Evolutionary conservation across 2,888 invertebrate species (phyloP), one percentile per base, ranked within the genome.

Genomic region (Lycia hirtaria): DNA sequence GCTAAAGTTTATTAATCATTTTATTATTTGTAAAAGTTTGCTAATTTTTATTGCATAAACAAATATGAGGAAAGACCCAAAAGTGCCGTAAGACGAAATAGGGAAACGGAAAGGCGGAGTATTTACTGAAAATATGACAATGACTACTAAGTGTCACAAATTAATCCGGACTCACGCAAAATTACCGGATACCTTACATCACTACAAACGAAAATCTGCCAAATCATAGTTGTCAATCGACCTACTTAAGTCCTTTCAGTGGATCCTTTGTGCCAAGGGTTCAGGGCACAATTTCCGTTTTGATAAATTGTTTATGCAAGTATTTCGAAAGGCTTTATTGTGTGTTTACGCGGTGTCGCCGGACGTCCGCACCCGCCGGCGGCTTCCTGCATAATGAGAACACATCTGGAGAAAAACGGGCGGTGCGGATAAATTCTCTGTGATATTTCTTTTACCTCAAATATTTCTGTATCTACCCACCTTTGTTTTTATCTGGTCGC

Each of bases 281-380:
- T 53, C 58, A 14, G 51, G 56, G 47, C 48, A 57, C 57, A 65
- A 63, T 66, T 62, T 66, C 64, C 59, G 63, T 41, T 55, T 38
- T 57, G 64, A 64, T 64, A 66, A 64, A 66, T 66, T 63, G 64
- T 63, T 63, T 66, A 66, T 63, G 65, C 63, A 65, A 62, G 63
- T 57, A 64, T 58, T 52, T 54, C 45, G 52, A 33, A 43, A 43
- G 51, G 19, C 50, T 56, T 62, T 66, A 64, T 64, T 66, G 61
- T 65, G 59, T 63, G 61, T 61, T 57, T 60, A 56, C 56, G 48
- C 33, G 58, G 40, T 52, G 64, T 60, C 59, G 20, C 49, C 58
- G 65, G 61, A 66, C 40, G 32, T 64, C 65, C 63, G 58, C 47
- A 33, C 56, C 59, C 61, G 40, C 48, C 38, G 57, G 47, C 33